Conservation (phyloP, 92 coral and sea anemone species). For the Virgularia gustaviana region DNA sequence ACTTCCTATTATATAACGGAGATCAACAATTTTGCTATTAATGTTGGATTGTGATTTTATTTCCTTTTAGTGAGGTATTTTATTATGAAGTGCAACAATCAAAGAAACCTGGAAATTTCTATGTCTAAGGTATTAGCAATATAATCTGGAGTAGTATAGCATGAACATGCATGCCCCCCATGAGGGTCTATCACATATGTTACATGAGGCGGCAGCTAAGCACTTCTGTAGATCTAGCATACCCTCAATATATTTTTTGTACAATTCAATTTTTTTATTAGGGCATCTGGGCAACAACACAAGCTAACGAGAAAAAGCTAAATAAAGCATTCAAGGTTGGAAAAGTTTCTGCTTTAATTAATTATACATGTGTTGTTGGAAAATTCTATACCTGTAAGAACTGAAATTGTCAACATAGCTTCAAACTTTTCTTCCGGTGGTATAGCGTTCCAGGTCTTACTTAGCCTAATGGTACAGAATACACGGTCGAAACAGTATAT, state of each 20-base stretch:
- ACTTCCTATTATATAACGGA: too few relatives aligned
- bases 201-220: too few relatives aligned
- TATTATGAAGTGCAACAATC: constrained; percentile 98
- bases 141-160: neutral
- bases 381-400: too few relatives aligned
- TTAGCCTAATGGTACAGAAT: too few relatives aligned
- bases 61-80: constrained; percentile 73
- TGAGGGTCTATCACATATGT: neutral
- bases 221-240: too few relatives aligned
- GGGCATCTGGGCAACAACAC: constrained; percentile 98
- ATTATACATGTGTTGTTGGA: too few relatives aligned
- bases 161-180: neutral
- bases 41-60: neutral
- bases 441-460: too few relatives aligned
- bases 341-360: too few relatives aligned
- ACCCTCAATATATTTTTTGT: neutral
- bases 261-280: neutral
- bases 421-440: too few relatives aligned
- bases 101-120: constrained; percentile 83
- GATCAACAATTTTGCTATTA: neutral
- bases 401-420: too few relatives aligned
- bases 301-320: constrained; percentile 93
- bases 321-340: constrained; percentile 91
- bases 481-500: too few relatives aligned
- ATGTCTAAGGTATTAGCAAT: constrained; percentile 69